Conservation (phyloP, 1,140 invertebrate species). For the Drosophila kepulauana region DNA sequence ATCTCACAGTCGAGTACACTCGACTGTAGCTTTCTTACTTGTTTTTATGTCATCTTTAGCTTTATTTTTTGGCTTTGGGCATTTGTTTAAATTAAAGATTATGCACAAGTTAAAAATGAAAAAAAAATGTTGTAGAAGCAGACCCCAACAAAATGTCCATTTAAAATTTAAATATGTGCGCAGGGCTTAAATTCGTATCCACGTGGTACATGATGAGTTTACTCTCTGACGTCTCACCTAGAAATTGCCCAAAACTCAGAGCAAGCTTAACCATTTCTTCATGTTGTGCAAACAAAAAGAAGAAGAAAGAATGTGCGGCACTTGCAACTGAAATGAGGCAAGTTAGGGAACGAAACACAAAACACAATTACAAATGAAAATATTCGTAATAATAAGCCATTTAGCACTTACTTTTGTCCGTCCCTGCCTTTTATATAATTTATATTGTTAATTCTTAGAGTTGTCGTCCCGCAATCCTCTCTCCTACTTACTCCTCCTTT, state of each 20-base stretch:
- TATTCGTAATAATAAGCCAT: constrained; percentile 74
- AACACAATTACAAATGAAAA: constrained; percentile 61
- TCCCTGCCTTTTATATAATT: constrained; percentile 66
- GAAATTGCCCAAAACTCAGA: neutral
- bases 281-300: constrained; percentile 48
- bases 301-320: constrained; percentile 25
- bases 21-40: too few relatives aligned
- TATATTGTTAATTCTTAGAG: constrained; percentile 76
- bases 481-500: neutral
- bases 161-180: constrained; percentile 73
- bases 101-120: constrained; percentile 61
- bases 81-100: constrained; percentile 82
- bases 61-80: constrained; percentile 73
- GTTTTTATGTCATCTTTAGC: constrained; percentile 36
- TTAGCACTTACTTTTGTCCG: constrained; percentile 63
- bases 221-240: constrained; percentile 36
- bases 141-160: constrained; percentile 36
- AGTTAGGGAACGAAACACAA: constrained; percentile 25
- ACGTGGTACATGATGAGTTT: constrained; percentile 62
- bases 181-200: constrained; percentile 40
- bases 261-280: constrained; percentile 5
- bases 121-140: constrained; percentile 15
- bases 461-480: constrained; percentile 2
- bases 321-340: constrained; percentile 21
- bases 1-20: too few relatives aligned